Percentiles rank a stretch among this genome's conserved stretches.
Evolutionary conservation across 2,888 invertebrate genomes (phyloP).

Genomic region (Mellilla xanthometata): DNA sequence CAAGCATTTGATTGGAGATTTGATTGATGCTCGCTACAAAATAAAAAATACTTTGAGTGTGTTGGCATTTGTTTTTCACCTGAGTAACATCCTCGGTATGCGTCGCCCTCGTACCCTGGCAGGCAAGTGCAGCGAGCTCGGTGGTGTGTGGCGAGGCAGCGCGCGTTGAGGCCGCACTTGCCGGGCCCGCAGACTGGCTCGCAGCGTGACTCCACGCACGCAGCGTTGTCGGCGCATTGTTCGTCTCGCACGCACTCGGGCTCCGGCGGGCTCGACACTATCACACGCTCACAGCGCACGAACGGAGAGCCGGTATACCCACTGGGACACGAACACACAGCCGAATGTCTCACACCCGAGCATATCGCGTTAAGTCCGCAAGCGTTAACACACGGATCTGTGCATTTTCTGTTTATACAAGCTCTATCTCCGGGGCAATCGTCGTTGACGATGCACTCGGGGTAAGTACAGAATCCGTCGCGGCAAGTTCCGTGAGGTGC

Average conservation of each 20-base stretch:
- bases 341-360: constrained; percentile 86
- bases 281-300: constrained; percentile 84
- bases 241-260: constrained; percentile 90
- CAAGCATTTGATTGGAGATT: no score
- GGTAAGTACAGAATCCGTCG: constrained; percentile 86
- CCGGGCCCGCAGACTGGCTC: constrained; percentile 88
- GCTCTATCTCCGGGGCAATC: constrained; percentile 92
- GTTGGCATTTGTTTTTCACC: no score
- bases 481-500: constrained; percentile 87
- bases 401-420: constrained; percentile 91
- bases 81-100: constrained; percentile 89
- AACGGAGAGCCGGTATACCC: constrained; percentile 91
- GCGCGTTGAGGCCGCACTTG: constrained; percentile 90
- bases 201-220: constrained; percentile 90
- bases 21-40: no score
- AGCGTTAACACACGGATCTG: constrained; percentile 91
- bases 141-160: constrained; percentile 90
- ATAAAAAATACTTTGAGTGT: no score
- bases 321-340: constrained; percentile 91
- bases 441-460: constrained; percentile 93
- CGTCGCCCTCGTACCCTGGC: constrained; percentile 92
- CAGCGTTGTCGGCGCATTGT: constrained; percentile 92
- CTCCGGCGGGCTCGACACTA: constrained; percentile 74
- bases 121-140: constrained; percentile 91
- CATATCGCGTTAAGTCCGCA: constrained; percentile 94